phyloP scores from a whole-genome alignment of 2,113 vertebrate genomes.

The Solenodon paradoxus region DNA sequence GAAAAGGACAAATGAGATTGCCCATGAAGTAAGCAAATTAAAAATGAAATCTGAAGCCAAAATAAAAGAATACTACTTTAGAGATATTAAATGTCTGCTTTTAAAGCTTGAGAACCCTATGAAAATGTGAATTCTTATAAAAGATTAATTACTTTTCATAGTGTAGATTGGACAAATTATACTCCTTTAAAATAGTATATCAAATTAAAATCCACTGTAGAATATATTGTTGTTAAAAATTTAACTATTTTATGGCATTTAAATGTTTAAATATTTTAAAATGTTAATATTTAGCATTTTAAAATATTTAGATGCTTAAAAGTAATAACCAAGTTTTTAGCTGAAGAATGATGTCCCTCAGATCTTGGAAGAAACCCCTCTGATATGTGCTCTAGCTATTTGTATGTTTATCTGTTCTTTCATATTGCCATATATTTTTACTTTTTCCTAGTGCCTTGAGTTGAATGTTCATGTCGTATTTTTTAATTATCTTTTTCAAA shows the following conservation, averaged over 20 bases:
- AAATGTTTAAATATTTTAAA: not conserved
- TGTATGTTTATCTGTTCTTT: not conserved
- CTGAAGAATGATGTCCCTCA: too few species aligned
- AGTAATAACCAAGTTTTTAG: too few species aligned
- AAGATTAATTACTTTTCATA: not conserved
- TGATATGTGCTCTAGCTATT: not conserved
- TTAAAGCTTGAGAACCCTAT: not conserved
- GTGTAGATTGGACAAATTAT: not conserved
- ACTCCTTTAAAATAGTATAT: not conserved
- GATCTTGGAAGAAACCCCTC: not conserved
- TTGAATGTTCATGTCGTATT: not conserved
- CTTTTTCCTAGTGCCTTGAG: not conserved
- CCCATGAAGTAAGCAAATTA: not conserved
- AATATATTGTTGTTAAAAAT: not conserved
- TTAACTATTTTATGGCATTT: not conserved
- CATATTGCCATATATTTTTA: not conserved
- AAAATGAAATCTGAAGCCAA: not conserved
- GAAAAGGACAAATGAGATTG: not conserved
- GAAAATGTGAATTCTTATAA: not conserved
- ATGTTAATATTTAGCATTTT: not conserved
- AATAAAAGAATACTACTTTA: not conserved
- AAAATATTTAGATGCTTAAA: not conserved
- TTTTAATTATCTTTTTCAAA: not conserved
- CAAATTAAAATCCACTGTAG: not conserved
- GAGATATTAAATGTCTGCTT: not conserved